These are phyloP conservation scores for Lepidocyrtinus sp. DNA, from an alignment of 2,888 invertebrate genomes.

Conservation along the genomic window DNA sequence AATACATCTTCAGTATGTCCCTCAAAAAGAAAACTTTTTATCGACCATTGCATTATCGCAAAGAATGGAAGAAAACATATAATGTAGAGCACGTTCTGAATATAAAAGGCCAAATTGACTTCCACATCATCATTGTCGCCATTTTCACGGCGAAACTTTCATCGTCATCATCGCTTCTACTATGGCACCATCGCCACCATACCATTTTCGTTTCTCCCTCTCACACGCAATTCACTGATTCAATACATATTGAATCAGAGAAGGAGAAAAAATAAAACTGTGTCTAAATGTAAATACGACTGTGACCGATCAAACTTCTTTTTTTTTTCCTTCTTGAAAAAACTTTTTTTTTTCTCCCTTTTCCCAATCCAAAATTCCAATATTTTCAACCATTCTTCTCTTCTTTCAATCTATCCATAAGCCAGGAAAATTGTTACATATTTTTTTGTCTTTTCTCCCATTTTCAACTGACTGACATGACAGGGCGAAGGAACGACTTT, in stretches of 20 bases:
- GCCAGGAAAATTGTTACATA: neutral
- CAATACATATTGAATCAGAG: slow-evolving; percentile 32
- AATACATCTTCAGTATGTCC: neutral
- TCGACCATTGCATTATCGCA: neutral
- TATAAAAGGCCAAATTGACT: slow-evolving; percentile 66
- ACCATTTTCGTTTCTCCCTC: neutral
- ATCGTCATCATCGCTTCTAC: slow-evolving; percentile 5
- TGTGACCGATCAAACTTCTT: slow-evolving; percentile 11
- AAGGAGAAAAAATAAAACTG: neutral
- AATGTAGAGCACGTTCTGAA: slow-evolving; percentile 33
- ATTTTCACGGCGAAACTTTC: neutral
- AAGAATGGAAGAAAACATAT: slow-evolving; percentile 21
- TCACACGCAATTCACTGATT: slow-evolving; percentile 46
- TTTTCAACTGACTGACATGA: slow-evolving; percentile 24
- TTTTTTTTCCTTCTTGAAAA: slow-evolving; percentile 24
- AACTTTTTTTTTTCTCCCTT: slow-evolving; percentile 26
- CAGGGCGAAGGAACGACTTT: slow-evolving; percentile 25
- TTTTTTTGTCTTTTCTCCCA: neutral
- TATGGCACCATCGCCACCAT: too few relatives aligned
- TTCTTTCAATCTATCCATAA: slow-evolving; percentile 14
- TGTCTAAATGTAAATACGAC: slow-evolving; percentile 7
- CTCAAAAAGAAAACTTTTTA: neutral
- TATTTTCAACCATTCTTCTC: neutral
- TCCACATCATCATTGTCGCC: slow-evolving; percentile 42
- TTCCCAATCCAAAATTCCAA: neutral